Percentiles rank a stretch among this genome's conserved stretches.
These are phyloP conservation scores for Nyctibius grandis DNA, from an alignment of 2,797 vertebrate species.

Conservation along the genomic window DNA sequence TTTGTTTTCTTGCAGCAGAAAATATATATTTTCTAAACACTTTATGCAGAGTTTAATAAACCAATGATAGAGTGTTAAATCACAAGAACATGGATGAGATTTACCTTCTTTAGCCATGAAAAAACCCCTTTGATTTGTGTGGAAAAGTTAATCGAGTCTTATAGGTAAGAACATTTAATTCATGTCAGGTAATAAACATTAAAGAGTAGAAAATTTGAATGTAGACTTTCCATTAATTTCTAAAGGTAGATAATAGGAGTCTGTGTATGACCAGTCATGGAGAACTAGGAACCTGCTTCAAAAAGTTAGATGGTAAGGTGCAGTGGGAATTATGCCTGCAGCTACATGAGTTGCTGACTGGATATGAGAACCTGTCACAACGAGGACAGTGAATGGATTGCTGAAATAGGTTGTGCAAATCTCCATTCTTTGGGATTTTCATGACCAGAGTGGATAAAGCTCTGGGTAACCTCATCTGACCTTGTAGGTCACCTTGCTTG, in stretches of 20 bases:
- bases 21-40: background rate
- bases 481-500: background rate
- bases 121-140: background rate
- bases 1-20: background rate
- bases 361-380: background rate
- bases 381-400: background rate
- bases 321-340: background rate
- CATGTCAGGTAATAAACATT: background rate
- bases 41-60: background rate
- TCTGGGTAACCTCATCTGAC: background rate
- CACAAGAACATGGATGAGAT: background rate
- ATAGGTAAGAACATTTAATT: background rate
- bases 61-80: background rate
- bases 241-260: background rate
- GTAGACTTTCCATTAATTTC: background rate
- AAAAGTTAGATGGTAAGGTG: background rate
- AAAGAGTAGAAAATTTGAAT: background rate
- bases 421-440: background rate
- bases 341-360: background rate
- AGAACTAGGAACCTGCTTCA: background rate
- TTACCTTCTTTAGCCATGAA: background rate
- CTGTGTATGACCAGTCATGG: background rate
- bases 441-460: background rate
- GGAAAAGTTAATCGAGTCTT: background rate
- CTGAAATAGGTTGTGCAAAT: background rate